Evolutionary conservation across 2,797 vertebrate genomes (phyloP).

Genomic region (Zalophus californianus): DNA sequence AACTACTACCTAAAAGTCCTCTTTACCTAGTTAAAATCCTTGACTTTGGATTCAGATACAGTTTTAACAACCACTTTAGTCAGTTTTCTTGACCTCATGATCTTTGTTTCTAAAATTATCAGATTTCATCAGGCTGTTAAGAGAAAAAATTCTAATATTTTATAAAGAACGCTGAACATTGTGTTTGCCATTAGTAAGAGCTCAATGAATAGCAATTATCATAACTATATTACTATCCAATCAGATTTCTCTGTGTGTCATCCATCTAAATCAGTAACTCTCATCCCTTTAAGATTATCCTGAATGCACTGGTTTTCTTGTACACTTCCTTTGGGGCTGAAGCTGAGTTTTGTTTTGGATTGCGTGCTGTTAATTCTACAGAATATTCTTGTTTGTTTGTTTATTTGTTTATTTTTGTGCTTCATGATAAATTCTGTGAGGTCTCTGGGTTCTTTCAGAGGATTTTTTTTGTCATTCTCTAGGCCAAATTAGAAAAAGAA

Average conservation of each 20-base stretch:
- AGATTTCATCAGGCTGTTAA: not conserved
- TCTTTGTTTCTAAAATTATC: slow-evolving; percentile 34
- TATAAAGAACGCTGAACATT: not conserved
- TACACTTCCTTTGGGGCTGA: not conserved
- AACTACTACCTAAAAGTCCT: not conserved
- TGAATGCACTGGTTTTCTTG: not conserved
- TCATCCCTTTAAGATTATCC: not conserved
- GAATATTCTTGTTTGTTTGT: not conserved
- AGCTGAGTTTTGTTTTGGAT: slow-evolving; percentile 4
- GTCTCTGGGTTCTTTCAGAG: not conserved
- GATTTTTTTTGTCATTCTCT: not conserved
- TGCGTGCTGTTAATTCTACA: slow-evolving; percentile 10
- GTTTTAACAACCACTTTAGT: not conserved
- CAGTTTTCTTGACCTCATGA: slow-evolving; percentile 3
- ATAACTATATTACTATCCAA: not conserved
- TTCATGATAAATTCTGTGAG: not conserved
- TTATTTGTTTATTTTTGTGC: not conserved
- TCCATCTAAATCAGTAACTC: not conserved
- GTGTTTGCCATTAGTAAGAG: not conserved
- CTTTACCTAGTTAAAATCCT: slow-evolving; percentile 9
- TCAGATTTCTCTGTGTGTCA: not conserved
- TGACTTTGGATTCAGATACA: not conserved
- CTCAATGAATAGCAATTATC: not conserved
- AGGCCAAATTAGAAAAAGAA: not conserved
- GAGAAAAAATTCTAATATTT: slow-evolving; percentile 8